These are phyloP conservation scores for Orchesellides sinensis DNA, from an alignment of 2,888 invertebrate species.

Conservation along the genomic window DNA sequence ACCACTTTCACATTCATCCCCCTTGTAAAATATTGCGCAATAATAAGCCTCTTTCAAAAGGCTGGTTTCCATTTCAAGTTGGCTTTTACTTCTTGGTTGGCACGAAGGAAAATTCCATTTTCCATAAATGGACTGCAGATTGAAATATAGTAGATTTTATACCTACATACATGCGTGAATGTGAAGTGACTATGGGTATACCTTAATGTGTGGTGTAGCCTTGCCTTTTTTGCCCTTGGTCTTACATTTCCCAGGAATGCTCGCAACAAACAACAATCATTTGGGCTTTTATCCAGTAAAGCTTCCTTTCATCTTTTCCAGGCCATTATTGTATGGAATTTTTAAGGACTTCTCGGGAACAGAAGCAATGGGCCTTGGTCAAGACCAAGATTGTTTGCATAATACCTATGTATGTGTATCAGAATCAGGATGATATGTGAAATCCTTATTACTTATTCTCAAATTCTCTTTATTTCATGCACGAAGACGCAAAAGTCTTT, in stretches of 20 bases:
- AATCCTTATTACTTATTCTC: no score
- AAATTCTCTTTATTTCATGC: not conserved
- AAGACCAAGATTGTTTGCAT: no score
- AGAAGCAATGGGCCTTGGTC: no score
- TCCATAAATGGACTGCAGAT: conserved; percentile 10
- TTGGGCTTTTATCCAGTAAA: not conserved
- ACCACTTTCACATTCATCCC: not conserved
- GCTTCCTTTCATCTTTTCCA: not conserved
- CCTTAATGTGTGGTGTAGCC: no score
- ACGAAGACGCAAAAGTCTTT: conserved; percentile 5
- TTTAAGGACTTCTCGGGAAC: not conserved
- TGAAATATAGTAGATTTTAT: not conserved
- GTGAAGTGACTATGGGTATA: no score
- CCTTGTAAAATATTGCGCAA: no score
- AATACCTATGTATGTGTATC: not conserved
- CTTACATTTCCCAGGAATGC: not conserved
- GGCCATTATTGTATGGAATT: not conserved
- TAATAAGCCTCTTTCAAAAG: no score
- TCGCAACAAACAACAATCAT: not conserved
- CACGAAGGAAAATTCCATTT: not conserved
- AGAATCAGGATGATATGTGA: no score
- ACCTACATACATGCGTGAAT: no score
- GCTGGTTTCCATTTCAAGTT: no score
- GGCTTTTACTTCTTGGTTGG: no score
- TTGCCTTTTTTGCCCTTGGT: conserved; percentile 1